Base-by-base conservation (phyloP, 2,888 invertebrate genomes). In the Xanthorhoe designata region DNA sequence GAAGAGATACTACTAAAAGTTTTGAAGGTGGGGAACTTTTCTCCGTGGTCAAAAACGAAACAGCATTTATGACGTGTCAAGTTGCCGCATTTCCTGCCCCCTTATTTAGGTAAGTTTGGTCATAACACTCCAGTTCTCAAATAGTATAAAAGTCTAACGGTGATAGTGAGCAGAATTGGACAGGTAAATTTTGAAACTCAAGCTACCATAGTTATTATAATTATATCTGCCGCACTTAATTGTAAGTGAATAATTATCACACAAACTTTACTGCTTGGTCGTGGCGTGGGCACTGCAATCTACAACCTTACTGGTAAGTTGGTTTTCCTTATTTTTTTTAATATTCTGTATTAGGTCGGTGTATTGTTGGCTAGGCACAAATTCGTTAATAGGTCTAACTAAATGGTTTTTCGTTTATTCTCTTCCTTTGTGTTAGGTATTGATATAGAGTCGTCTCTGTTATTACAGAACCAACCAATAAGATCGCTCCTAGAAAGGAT, bases 21-120 rank as follows among this genome's bases (percentile, higher is more conserved):
- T 95, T 95, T 83, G 94, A 94, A 76, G 95, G 96, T 82, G 95
- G 95, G 92, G 94, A 95, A 85, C 94, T 96, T 76, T 86, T 95
- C 79, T 85, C 84, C 82, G 94, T 95, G 77, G 84, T 87, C 56
- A 85, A 86, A 81, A 89, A 85, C 71, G 85, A 87, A 75, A 90
- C 94, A 74, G 94, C 95, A 70, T 95, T 95, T 78, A 88, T 96
- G 84, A 94, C 95, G 73, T 96, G 96, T 87, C 95, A 95, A 84
- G 94, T 95, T 74, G 95, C 95, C 80, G 96, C 95, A 79, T 96
- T 94, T 85, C 96, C 96, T 69, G 94, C 95, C 71, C 96, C 96
- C 69, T 78, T 94, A 73, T 96, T 94, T 94, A 96, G 96, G 96
- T 96, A 95, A 92, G 95, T 94, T 73, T 79, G 81, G 64, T 78